Conservation (phyloP, 2,113 vertebrate species). For the Mirounga angustirostris region DNA sequence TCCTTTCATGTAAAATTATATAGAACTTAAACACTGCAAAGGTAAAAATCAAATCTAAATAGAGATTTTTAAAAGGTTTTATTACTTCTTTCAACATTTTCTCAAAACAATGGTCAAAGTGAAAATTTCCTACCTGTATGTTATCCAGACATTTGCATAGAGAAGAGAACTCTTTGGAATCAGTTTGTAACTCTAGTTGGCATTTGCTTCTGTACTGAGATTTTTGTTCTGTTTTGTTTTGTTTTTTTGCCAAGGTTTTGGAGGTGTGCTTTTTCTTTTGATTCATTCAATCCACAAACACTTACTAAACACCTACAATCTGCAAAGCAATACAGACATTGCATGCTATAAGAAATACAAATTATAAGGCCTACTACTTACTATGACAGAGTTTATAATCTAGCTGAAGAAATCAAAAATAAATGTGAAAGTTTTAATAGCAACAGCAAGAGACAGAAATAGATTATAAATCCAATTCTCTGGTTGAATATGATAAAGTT, state of each 20-base stretch:
- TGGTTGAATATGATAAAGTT: neutral
- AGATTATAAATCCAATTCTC: neutral
- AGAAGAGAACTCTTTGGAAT: neutral
- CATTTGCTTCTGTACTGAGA: neutral
- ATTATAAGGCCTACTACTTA: neutral
- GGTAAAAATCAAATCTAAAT: neutral
- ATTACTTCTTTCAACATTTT: neutral
- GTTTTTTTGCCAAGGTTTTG: neutral
- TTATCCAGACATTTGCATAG: neutral
- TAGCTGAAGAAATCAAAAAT: neutral
- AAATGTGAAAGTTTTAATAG: neutral
- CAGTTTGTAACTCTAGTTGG: neutral
- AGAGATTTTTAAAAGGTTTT: neutral
- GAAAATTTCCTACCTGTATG: neutral
- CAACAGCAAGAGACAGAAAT: neutral
- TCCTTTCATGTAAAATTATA: neutral
- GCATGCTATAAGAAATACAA: neutral
- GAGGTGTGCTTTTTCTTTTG: neutral
- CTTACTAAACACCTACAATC: neutral
- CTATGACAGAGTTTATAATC: neutral
- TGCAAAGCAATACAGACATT: neutral
- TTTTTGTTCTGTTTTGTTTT: neutral
- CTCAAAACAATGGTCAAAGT: constrained; percentile 15
- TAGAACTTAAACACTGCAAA: neutral
- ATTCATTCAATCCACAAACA: neutral